Conservation (phyloP, 2,113 vertebrate species). For the Phyllostomus hastatus region DNA sequence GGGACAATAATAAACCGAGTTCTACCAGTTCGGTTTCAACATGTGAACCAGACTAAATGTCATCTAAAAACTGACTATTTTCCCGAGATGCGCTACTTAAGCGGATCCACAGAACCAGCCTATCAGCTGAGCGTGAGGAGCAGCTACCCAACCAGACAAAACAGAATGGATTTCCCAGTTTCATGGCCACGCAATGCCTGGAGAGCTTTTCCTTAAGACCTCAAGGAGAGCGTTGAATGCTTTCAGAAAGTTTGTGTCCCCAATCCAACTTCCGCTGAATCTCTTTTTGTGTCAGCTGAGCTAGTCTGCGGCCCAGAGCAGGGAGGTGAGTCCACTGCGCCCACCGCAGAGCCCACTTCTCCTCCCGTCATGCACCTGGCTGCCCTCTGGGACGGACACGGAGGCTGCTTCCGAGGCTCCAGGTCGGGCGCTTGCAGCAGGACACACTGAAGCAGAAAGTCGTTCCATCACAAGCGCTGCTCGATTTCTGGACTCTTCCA, state of each 20-base stretch:
- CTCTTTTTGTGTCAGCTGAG: not conserved
- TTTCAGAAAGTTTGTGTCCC: not conserved
- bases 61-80: not conserved
- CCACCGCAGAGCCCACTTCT: not conserved
- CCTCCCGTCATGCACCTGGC: fast-evolving
- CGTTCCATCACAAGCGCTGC: not conserved
- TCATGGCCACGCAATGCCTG: not conserved
- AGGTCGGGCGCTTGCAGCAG: not conserved
- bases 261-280: not conserved
- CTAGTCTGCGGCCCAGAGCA: not conserved
- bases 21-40: not conserved
- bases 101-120: not conserved
- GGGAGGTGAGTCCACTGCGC: not conserved
- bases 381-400: not conserved
- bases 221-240: not conserved
- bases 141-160: not conserved
- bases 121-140: not conserved
- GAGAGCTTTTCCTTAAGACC: not conserved
- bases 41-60: not conserved
- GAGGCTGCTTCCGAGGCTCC: too few species aligned
- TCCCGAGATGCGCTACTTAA: not conserved
- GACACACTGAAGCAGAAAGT: not conserved
- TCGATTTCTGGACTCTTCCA: not conserved
- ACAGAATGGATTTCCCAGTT: not conserved
- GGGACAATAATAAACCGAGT: not conserved